Percentiles rank a stretch among this genome's conserved stretches.
phyloP scores from a whole-genome alignment of 1,140 invertebrate genomes.

The Ptiloglossa arizonensis region DNA sequence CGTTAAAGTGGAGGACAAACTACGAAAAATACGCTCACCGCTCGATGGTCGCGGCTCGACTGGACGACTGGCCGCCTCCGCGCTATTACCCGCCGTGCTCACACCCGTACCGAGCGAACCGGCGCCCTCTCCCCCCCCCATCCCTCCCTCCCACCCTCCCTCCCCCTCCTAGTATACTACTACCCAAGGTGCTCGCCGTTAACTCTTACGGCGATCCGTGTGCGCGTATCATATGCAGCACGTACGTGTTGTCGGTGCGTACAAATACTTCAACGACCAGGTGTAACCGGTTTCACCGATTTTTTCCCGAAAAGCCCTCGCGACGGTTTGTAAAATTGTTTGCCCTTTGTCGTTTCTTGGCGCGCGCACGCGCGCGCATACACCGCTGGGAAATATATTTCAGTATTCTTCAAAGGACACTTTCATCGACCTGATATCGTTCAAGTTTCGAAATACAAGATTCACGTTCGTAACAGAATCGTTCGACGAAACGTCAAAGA shows the following conservation, averaged over 20 bases:
- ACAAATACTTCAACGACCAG: slow-evolving; percentile 48
- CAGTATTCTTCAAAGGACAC: too few species aligned
- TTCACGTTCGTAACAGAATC: too few species aligned
- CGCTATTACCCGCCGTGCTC: slow-evolving; percentile 63
- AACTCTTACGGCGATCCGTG: slow-evolving; percentile 43
- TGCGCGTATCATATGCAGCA: slow-evolving; percentile 33
- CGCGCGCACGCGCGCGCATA: neutral
- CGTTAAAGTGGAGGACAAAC: neutral
- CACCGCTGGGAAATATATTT: neutral
- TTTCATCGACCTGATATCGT: too few species aligned
- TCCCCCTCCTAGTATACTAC: neutral
- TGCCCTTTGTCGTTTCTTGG: slow-evolving; percentile 57
- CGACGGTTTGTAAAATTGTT: slow-evolving; percentile 68
- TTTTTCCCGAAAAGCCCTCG: slow-evolving; percentile 69
- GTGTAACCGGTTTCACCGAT: slow-evolving; percentile 70
- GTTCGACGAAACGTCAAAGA: too few species aligned
- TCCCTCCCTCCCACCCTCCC: too few species aligned
- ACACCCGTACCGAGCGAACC: slow-evolving; percentile 62
- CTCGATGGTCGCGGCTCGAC: slow-evolving; percentile 75
- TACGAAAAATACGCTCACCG: slow-evolving; percentile 61
- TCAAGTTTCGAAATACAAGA: too few species aligned
- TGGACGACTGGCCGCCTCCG: slow-evolving; percentile 68
- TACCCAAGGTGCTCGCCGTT: slow-evolving; percentile 53
- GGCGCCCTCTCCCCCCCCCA: too few species aligned
- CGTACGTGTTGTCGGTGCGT: slow-evolving; percentile 41